Evolutionary conservation across 2,113 vertebrate genomes (phyloP).

Genomic region (human (Homo sapiens)): GRCh38 chr11:79509501-79510000

Average conservation of each 20-base stretch:
- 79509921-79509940: no score
- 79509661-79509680: neutral
- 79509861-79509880: no score
- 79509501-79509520: neutral
- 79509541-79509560: neutral
- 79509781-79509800: neutral
- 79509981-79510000: neutral
- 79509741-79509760: neutral
- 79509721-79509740: neutral
- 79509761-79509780: neutral
- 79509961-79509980: neutral
- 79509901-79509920: no score
- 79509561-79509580: neutral
- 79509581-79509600: neutral
- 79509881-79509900: no score
- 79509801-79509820: neutral
- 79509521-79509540: neutral
- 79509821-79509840: no score
- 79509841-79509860: no score
- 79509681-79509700: neutral
- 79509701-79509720: neutral
- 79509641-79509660: neutral
- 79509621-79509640: neutral
- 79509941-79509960: neutral
- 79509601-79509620: neutral